These are phyloP conservation scores for Cyclophora punctaria DNA, from an alignment of 2,888 invertebrate species.

Conservation along the genomic window DNA sequence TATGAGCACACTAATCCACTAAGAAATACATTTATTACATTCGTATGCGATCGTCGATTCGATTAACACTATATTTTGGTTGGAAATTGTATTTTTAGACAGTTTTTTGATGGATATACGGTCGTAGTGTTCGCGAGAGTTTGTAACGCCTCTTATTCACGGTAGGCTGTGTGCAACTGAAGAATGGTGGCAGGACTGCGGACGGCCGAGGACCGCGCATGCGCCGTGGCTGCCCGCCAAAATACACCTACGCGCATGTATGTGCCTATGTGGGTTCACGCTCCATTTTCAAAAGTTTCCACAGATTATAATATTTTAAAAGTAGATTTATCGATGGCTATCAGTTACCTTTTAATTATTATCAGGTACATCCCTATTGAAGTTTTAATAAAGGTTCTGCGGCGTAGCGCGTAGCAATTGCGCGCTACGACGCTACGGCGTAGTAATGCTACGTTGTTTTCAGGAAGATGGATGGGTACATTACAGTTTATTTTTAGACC, in stretches of 20 bases:
- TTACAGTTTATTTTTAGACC: constrained; percentile 14
- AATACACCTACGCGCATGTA: constrained; percentile 72
- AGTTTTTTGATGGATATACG: constrained; percentile 54
- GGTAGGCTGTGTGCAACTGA: constrained; percentile 59
- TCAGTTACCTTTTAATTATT: no score
- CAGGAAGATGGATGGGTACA: constrained; percentile 6
- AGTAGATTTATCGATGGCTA: neutral
- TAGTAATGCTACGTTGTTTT: constrained; percentile 21
- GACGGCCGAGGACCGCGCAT: constrained; percentile 55
- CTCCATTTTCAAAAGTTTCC: constrained; percentile 50
- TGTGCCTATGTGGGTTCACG: constrained; percentile 32
- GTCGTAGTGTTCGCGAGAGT: constrained; percentile 32
- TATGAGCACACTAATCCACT: constrained; percentile 28
- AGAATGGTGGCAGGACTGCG: constrained; percentile 73
- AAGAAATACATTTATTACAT: constrained; percentile 23
- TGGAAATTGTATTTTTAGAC: constrained; percentile 31
- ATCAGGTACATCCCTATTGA: neutral
- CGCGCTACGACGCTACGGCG: constrained; percentile 38
- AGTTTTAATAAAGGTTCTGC: constrained; percentile 4
- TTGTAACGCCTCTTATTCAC: constrained; percentile 33
- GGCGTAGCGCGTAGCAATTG: constrained; percentile 17
- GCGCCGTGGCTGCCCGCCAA: constrained; percentile 66
- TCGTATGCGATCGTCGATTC: constrained; percentile 12
- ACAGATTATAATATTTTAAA: constrained; percentile 28
- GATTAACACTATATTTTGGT: constrained; percentile 33